phyloP scores from a whole-genome alignment of 2,113 vertebrate genomes.

The Varanus komodoensis region DNA sequence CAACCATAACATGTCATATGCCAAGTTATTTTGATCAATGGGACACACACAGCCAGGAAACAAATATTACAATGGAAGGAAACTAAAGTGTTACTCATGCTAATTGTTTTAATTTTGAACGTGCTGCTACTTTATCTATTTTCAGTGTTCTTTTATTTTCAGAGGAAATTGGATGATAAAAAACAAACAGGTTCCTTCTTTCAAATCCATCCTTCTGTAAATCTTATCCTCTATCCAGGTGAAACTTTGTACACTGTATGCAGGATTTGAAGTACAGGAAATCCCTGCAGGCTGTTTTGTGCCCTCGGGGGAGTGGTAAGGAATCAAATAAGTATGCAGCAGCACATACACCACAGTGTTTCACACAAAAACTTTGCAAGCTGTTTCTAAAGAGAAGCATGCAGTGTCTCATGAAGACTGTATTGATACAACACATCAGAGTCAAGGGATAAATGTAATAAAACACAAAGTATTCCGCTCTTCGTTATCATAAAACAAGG shows the following conservation, averaged over 20 bases:
- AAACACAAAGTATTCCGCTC: background rate
- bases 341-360: background rate
- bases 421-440: background rate
- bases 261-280: background rate
- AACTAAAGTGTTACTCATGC: background rate
- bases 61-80: constrained; percentile 34
- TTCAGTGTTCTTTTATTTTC: background rate
- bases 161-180: background rate
- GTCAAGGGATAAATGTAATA: background rate
- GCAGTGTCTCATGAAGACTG: background rate
- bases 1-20: constrained; percentile 46
- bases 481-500: too few species aligned
- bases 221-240: background rate
- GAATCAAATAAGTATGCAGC: background rate
- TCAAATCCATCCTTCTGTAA: background rate
- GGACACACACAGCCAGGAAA: constrained; percentile 40
- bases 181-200: background rate
- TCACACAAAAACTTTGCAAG: constrained; percentile 1
- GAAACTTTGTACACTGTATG: background rate
- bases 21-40: constrained; percentile 54
- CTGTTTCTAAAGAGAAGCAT: background rate
- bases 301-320: too few species aligned
- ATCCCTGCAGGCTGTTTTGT: background rate
- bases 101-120: constrained; percentile 26
- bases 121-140: background rate